Conservation (phyloP, 2,113 vertebrate species). For the Ascaphus truei region DNA sequence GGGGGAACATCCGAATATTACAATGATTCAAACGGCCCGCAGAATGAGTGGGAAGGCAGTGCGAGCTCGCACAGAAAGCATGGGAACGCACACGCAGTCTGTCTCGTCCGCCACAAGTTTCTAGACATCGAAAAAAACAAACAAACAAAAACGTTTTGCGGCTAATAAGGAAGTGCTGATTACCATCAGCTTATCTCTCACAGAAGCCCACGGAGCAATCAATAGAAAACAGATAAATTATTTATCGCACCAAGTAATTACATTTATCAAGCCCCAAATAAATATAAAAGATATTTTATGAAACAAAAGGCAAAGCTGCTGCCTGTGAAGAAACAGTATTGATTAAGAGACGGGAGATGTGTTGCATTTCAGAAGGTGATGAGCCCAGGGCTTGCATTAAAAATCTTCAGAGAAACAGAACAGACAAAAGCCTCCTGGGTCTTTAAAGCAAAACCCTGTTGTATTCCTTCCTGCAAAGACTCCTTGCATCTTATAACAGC, state of each 20-base stretch:
- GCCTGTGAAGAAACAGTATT: constrained; percentile 50
- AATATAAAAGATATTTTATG: constrained; percentile 58
- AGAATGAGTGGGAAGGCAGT: too few relatives aligned
- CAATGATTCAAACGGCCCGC: too few relatives aligned
- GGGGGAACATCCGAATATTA: too few relatives aligned
- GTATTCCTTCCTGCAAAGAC: too few relatives aligned
- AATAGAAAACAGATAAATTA: constrained; percentile 59
- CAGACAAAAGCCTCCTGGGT: too few relatives aligned
- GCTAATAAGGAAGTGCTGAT: constrained; percentile 46
- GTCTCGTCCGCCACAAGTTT: constrained; percentile 42
- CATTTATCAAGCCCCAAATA: constrained; percentile 59
- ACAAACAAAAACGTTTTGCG: constrained; percentile 46
- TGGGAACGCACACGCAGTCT: too few relatives aligned
- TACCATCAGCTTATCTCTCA: constrained; percentile 42
- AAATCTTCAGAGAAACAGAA: too few relatives aligned
- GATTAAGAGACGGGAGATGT: constrained; percentile 54
- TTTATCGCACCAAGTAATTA: constrained; percentile 61
- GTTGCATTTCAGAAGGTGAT: constrained; percentile 40
- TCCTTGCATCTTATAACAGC: too few relatives aligned
- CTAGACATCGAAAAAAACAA: constrained; percentile 39
- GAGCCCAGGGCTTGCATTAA: constrained; percentile 54
- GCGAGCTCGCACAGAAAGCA: too few relatives aligned
- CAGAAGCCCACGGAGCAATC: constrained; percentile 47
- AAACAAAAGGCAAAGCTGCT: constrained; percentile 42
- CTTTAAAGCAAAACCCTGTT: too few relatives aligned